Evolutionary conservation across 2,888 invertebrate genomes (phyloP).

Genomic region (Dicyrtomina minuta): DNA sequence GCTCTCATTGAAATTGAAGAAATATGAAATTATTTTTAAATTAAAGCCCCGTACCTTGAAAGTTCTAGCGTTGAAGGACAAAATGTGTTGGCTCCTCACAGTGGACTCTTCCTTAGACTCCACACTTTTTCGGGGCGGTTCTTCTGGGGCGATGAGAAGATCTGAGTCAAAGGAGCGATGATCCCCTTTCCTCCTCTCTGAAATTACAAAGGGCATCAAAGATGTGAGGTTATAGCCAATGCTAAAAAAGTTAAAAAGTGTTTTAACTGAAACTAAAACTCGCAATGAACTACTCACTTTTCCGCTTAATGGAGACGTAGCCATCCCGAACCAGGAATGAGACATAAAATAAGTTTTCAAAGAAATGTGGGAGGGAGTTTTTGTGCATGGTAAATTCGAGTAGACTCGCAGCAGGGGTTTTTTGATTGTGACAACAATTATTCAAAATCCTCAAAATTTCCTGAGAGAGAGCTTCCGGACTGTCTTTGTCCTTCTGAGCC

Average conservation of each 20-base stretch:
- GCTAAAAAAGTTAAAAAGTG: too few relatives aligned
- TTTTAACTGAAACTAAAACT: too few relatives aligned
- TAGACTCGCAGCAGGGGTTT: slow-evolving; percentile 1
- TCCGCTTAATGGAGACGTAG: slow-evolving; percentile 24
- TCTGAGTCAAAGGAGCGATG: slow-evolving; percentile 12
- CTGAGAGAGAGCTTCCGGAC: slow-evolving; percentile 30
- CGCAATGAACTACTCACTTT: slow-evolving; percentile 24
- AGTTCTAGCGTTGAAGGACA: slow-evolving; percentile 31
- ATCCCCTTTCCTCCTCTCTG: neutral
- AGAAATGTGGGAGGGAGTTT: slow-evolving; percentile 28
- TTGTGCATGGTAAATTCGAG: slow-evolving; percentile 38
- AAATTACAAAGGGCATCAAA: neutral
- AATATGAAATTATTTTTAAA: too few relatives aligned
- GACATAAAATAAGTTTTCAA: too few relatives aligned
- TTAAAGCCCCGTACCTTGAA: slow-evolving; percentile 12
- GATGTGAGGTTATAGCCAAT: too few relatives aligned
- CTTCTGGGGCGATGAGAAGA: slow-evolving; percentile 33
- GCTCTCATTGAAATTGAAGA: too few relatives aligned
- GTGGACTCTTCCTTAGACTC: slow-evolving; percentile 4
- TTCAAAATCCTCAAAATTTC: slow-evolving; percentile 35
- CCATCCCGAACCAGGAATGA: slow-evolving; percentile 43
- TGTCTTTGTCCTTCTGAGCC: slow-evolving; percentile 18
- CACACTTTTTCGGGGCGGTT: slow-evolving; percentile 24
- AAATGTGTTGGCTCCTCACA: slow-evolving; percentile 36
- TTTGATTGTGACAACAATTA: slow-evolving; percentile 6